Conservation (phyloP, 2,113 vertebrate species). For the Corynorhinus townsendii region DNA sequence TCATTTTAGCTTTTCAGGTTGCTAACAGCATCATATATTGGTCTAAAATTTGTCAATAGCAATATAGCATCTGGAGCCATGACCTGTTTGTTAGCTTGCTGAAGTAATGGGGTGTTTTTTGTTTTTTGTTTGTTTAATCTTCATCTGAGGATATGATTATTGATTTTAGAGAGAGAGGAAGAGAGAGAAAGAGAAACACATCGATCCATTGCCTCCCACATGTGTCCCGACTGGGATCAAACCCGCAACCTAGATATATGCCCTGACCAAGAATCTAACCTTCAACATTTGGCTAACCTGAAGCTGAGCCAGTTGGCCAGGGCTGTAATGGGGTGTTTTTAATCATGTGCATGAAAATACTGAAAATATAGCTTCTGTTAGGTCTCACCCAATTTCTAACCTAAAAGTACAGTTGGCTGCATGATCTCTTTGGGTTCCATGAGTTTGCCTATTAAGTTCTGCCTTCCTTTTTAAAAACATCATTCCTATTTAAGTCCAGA, state of each 20-base stretch:
- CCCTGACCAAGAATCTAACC: neutral
- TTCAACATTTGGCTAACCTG: neutral
- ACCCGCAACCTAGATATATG: neutral
- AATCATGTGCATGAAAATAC: neutral
- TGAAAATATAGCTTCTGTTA: neutral
- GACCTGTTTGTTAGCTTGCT: neutral
- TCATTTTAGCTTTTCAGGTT: neutral
- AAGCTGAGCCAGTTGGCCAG: neutral
- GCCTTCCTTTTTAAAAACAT: neutral
- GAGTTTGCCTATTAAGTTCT: neutral
- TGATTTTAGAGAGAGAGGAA: neutral
- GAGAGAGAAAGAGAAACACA: too few relatives aligned
- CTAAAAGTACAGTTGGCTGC: neutral
- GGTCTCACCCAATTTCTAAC: neutral
- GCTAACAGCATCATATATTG: neutral
- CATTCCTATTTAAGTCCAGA: neutral
- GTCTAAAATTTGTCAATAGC: neutral
- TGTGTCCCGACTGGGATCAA: neutral
- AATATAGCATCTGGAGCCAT: neutral
- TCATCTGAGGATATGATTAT: neutral
- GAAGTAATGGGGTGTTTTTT: neutral
- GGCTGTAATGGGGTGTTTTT: neutral
- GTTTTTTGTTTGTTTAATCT: neutral
- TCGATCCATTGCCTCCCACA: neutral
- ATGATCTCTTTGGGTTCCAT: neutral